phyloP scores from a whole-genome alignment of 2,113 vertebrate genomes.

The Gambusia holbrooki region DNA sequence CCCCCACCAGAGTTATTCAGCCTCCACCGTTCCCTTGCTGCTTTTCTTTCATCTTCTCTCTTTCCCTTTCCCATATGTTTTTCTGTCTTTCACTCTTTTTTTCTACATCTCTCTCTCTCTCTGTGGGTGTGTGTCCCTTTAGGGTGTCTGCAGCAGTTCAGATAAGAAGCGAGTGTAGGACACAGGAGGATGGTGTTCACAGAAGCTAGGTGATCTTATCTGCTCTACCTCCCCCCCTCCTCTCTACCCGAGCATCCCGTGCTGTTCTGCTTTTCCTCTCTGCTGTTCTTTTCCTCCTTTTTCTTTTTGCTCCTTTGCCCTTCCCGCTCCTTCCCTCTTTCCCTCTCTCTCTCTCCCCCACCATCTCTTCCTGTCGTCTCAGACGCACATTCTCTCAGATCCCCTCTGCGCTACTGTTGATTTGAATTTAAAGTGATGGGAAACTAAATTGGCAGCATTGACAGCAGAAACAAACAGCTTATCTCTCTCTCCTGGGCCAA shows the following conservation, averaged over 20 bases:
- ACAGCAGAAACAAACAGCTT: constrained; percentile 80
- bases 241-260: constrained; percentile 55
- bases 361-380: constrained; percentile 57
- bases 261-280: constrained; percentile 53
- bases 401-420: constrained; percentile 75
- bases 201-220: constrained; percentile 83
- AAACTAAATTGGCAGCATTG: constrained; percentile 79
- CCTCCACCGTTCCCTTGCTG: constrained; percentile 59
- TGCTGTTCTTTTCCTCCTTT: constrained; percentile 35
- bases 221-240: constrained; percentile 44
- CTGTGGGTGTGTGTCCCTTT: constrained; percentile 79
- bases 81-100: constrained; percentile 18
- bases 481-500: constrained; percentile 76
- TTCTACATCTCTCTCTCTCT: constrained; percentile 42
- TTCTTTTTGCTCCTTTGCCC: constrained; percentile 45
- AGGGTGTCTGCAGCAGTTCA: constrained; percentile 81
- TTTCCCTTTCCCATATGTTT: constrained; percentile 54
- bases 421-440: constrained; percentile 80
- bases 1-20: constrained; percentile 58
- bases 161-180: constrained; percentile 84
- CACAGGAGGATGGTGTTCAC: constrained; percentile 84
- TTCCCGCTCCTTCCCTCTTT: constrained; percentile 59
- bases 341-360: constrained; percentile 39
- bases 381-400: constrained; percentile 65
- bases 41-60: constrained; percentile 57